Evolutionary conservation across 1,140 invertebrate genomes (phyloP).

Genomic region (Philopotamus ludificatus): DNA sequence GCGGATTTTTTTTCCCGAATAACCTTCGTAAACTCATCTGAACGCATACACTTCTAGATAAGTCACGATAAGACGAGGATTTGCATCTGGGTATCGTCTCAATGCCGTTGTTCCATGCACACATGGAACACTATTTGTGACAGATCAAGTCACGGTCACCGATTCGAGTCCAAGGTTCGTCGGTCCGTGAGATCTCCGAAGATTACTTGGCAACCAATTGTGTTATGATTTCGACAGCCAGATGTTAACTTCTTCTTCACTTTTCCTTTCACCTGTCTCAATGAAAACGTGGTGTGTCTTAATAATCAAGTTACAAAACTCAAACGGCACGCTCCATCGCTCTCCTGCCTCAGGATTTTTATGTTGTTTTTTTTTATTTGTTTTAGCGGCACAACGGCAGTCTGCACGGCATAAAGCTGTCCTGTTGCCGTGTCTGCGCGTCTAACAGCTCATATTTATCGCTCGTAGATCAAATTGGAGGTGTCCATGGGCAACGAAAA

Average conservation of each 20-base stretch:
- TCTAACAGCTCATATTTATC: no score
- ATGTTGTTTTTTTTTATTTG: no score
- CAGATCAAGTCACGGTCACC: slow-evolving; percentile 21
- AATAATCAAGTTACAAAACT: background rate
- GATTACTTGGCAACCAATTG: slow-evolving; percentile 15
- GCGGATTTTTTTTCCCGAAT: background rate
- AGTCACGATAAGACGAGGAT: background rate
- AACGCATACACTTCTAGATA: no score
- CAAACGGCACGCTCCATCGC: no score
- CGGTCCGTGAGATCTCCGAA: slow-evolving; percentile 3
- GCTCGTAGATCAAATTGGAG: background rate
- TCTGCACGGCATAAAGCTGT: no score
- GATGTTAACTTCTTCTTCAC: slow-evolving; percentile 23
- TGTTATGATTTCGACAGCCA: slow-evolving; percentile 21
- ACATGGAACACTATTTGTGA: background rate
- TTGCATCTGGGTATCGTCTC: background rate
- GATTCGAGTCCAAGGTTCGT: slow-evolving; percentile 26
- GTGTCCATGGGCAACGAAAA: slow-evolving; percentile 7
- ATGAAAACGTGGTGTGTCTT: background rate
- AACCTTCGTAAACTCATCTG: background rate
- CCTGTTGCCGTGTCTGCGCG: background rate
- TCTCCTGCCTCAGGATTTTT: no score
- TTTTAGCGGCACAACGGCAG: no score
- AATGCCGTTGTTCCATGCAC: background rate
- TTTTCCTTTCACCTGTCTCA: slow-evolving; percentile 25